These are phyloP conservation scores for Stegodyphus mimosarum DNA, from an alignment of 1,140 invertebrate genomes.

Conservation along the genomic window DNA sequence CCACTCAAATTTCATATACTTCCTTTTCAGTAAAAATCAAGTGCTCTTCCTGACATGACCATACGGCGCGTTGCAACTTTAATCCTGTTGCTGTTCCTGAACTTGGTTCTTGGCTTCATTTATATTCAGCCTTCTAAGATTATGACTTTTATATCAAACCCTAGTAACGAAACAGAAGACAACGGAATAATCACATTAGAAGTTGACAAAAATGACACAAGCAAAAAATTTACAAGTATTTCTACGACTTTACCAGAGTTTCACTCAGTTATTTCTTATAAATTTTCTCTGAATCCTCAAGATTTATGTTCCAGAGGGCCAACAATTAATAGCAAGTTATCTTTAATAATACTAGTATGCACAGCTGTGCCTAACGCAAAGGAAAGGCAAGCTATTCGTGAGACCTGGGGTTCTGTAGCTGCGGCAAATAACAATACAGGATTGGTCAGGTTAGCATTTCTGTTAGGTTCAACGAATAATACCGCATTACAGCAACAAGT, in stretches of 20 bases:
- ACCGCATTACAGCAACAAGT: slow-evolving; percentile 26
- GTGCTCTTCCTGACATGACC: slow-evolving; percentile 14
- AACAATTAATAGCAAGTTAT: slow-evolving; percentile 44
- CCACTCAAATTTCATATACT: too few species aligned
- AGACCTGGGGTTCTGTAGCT: slow-evolving; percentile 78
- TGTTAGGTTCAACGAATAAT: slow-evolving; percentile 50
- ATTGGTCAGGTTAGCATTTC: slow-evolving; percentile 57
- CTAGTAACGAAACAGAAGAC: slow-evolving; percentile 16
- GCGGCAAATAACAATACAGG: slow-evolving; percentile 48
- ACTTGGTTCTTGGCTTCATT: slow-evolving; percentile 27
- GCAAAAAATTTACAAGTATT: neutral
- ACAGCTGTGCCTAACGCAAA: slow-evolving; percentile 78
- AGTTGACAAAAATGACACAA: neutral
- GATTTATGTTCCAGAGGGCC: slow-evolving; percentile 32
- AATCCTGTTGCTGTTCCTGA: slow-evolving; percentile 4
- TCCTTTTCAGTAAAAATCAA: neutral
- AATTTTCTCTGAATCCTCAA: slow-evolving; percentile 16
- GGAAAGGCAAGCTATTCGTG: slow-evolving; percentile 77
- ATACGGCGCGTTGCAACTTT: slow-evolving; percentile 23
- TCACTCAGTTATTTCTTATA: neutral
- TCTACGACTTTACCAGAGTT: neutral
- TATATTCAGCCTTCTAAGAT: slow-evolving; percentile 22
- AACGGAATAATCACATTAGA: neutral
- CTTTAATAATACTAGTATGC: slow-evolving; percentile 79
- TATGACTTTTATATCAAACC: neutral